Percentiles rank a stretch among this genome's conserved stretches.
Conservation (phyloP, 2,888 invertebrate species). For the Deladenus siricidicola region DNA sequence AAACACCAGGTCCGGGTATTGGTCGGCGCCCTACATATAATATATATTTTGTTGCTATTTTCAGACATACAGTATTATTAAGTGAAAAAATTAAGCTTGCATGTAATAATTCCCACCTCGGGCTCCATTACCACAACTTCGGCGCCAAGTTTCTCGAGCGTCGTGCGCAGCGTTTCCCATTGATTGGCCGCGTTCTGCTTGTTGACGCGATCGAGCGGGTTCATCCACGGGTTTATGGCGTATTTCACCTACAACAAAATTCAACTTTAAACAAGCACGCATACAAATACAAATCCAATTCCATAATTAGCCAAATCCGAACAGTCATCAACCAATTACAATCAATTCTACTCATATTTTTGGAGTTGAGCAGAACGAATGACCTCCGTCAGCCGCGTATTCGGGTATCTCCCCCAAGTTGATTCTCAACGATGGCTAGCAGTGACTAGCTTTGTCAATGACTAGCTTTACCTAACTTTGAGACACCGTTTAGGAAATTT, state of each 20-base stretch:
- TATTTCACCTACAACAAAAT: constrained; percentile 35
- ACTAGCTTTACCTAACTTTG: too few species aligned
- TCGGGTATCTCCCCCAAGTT: too few species aligned
- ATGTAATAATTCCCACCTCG: background rate
- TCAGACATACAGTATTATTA: background rate
- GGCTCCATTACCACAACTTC: constrained; percentile 42
- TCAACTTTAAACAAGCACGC: background rate
- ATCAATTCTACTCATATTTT: too few species aligned
- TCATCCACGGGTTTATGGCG: constrained; percentile 52
- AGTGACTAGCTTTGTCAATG: too few species aligned
- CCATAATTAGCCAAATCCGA: background rate
- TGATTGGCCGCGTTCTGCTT: constrained; percentile 35
- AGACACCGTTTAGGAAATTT: too few species aligned
- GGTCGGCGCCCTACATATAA: constrained; percentile 31
- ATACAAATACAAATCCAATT: background rate
- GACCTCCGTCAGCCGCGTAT: too few species aligned
- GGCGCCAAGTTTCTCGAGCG: constrained; percentile 40
- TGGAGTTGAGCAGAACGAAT: too few species aligned
- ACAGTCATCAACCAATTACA: too few species aligned
- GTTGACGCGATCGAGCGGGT: constrained; percentile 30
- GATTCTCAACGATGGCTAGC: too few species aligned
- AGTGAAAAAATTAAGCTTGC: background rate
- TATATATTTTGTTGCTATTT: background rate
- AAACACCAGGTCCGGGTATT: constrained; percentile 50
- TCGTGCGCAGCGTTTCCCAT: constrained; percentile 41